These are phyloP conservation scores for Climacteris rufus DNA, from an alignment of 2,113 vertebrate species.

Conservation along the genomic window DNA sequence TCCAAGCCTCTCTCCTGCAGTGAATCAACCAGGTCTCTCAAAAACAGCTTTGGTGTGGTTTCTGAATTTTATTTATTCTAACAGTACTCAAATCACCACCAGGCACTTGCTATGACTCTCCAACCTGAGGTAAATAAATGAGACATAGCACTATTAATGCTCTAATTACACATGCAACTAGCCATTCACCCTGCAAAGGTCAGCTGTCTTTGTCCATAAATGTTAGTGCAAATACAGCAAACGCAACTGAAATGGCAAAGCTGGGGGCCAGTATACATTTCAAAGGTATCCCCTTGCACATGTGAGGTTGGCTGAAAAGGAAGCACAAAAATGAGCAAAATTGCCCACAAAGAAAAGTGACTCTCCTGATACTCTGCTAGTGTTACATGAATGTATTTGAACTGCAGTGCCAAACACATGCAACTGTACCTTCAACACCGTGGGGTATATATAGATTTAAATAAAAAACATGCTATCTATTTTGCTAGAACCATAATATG, in stretches of 20 bases:
- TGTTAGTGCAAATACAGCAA: neutral
- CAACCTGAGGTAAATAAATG: constrained; percentile 9
- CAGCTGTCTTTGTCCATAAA: constrained; percentile 38
- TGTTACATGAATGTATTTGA: neutral
- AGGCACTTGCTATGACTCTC: neutral
- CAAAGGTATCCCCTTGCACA: neutral
- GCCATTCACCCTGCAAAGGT: constrained; percentile 36
- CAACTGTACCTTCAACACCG: neutral
- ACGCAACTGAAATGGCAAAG: neutral
- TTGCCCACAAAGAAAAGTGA: neutral
- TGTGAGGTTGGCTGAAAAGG: neutral
- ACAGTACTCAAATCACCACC: neutral
- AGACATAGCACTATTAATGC: constrained; percentile 15
- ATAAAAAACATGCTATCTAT: neutral
- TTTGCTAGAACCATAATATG: neutral
- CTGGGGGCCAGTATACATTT: neutral
- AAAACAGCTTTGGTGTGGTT: neutral
- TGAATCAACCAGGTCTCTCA: neutral
- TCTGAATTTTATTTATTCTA: neutral
- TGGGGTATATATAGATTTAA: neutral
- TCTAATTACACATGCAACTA: constrained; percentile 38
- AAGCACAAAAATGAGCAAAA: neutral
- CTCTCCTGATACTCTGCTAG: neutral
- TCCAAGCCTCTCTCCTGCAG: neutral
- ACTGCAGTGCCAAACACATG: neutral